These are phyloP conservation scores for Lasioglossum marginatum DNA, from an alignment of 2,888 invertebrate species.

Conservation along the genomic window DNA sequence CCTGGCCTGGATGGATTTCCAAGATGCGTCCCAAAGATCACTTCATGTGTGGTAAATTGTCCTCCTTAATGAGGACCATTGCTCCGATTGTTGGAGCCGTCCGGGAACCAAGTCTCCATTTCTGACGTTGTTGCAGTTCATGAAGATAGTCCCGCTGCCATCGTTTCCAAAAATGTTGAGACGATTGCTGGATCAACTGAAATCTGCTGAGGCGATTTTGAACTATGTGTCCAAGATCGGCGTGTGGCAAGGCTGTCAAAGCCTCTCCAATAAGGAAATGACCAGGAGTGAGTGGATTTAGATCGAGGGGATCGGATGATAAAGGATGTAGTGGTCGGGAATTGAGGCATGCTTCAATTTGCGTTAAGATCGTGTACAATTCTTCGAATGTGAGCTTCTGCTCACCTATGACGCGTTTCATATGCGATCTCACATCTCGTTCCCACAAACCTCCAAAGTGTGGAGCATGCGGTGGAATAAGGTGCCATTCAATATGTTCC, in stretches of 20 bases:
- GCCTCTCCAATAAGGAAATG: neutral
- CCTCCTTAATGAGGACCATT: constrained; percentile 31
- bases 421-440: constrained; percentile 2
- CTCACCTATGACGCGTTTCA: constrained; percentile 1
- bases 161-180: constrained; percentile 67
- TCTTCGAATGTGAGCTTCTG: neutral
- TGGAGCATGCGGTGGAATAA: neutral
- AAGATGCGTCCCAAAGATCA: constrained; percentile 40
- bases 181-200: constrained; percentile 40
- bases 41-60: constrained; percentile 31
- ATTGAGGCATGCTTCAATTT: constrained; percentile 15
- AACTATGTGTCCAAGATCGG: neutral
- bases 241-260: neutral
- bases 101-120: neutral
- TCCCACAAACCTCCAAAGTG: constrained; percentile 23
- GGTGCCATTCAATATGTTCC: neutral
- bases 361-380: neutral
- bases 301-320: neutral
- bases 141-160: constrained; percentile 56
- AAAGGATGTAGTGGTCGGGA: neutral
- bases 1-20: constrained; percentile 33
- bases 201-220: constrained; percentile 10
- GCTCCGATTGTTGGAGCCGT: neutral
- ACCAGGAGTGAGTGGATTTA: neutral
- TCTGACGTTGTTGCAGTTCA: constrained; percentile 31